Percentiles rank a stretch among this genome's conserved stretches.
phyloP scores from a whole-genome alignment of 2,113 vertebrate genomes.

The Grus americana region DNA sequence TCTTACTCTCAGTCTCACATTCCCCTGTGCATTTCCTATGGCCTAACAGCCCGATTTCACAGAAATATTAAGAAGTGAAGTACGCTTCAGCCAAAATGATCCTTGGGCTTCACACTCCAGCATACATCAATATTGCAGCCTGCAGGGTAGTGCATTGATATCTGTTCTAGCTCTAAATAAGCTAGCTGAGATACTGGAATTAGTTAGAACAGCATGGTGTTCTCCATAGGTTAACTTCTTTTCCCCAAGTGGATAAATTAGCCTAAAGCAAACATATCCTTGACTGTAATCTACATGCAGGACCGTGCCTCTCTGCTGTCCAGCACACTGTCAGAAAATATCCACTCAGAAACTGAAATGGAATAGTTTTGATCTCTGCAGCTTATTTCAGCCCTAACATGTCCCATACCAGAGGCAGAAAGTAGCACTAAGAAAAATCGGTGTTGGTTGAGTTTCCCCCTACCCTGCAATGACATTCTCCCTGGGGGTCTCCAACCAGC shows the following conservation, averaged over 20 bases:
- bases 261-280: constrained; percentile 12
- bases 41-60: neutral
- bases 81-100: neutral
- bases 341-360: neutral
- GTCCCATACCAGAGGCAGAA: neutral
- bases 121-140: neutral
- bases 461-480: neutral
- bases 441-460: neutral
- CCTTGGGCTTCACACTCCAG: neutral
- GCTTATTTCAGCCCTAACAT: neutral
- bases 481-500: neutral
- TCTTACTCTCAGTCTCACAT: neutral
- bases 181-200: neutral
- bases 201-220: neutral
- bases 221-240: neutral
- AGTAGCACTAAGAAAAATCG: neutral
- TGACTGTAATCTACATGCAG: neutral
- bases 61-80: neutral
- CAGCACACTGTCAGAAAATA: neutral
- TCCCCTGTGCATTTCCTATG: neutral
- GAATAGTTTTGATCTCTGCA: neutral
- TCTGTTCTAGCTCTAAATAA: neutral
- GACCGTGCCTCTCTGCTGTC: constrained; percentile 9
- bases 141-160: neutral
- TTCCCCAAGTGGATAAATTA: neutral